A percentile compares a stretch with the other conserved stretches of the same genome.
Conservation (phyloP, 2,888 invertebrate species). For the Apodemia hepburni region DNA sequence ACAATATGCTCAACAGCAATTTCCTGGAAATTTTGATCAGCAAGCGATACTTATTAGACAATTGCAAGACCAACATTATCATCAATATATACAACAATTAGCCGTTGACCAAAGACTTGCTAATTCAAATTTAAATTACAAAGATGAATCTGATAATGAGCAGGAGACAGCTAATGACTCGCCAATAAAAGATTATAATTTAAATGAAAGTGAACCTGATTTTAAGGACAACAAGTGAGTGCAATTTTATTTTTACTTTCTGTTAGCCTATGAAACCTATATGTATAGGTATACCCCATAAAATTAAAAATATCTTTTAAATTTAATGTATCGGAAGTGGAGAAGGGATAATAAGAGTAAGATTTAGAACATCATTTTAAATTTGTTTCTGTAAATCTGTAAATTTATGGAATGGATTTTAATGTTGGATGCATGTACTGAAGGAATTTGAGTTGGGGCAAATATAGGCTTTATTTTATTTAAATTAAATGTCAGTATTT, state of each 20-base stretch:
- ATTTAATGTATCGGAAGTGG: too few relatives aligned
- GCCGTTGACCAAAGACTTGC: constrained; percentile 73
- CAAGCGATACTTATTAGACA: constrained; percentile 96
- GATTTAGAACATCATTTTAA: too few relatives aligned
- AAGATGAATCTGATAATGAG: constrained; percentile 40
- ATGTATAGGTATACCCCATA: too few relatives aligned
- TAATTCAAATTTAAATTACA: constrained; percentile 52
- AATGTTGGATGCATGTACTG: too few relatives aligned
- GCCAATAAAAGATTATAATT: constrained; percentile 51
- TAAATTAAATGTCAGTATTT: too few relatives aligned
- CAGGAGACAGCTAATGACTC: constrained; percentile 39
- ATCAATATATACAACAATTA: constrained; percentile 98
- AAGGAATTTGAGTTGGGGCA: too few relatives aligned
- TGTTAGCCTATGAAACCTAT: neutral
- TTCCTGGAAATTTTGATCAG: constrained; percentile 91
- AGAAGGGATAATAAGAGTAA: too few relatives aligned
- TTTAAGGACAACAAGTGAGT: constrained; percentile 58
- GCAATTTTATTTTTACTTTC: neutral
- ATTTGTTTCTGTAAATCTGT: too few relatives aligned
- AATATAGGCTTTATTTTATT: too few relatives aligned
- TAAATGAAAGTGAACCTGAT: constrained; percentile 49
- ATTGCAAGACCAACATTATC: constrained; percentile 98
- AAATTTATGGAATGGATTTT: too few relatives aligned
- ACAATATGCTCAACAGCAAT: constrained; percentile 96
- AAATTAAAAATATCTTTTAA: too few relatives aligned